Percentiles rank a stretch among this genome's conserved stretches.
phyloP scores from a whole-genome alignment of 2,113 vertebrate species.

The Telmatochromis sp. region DNA sequence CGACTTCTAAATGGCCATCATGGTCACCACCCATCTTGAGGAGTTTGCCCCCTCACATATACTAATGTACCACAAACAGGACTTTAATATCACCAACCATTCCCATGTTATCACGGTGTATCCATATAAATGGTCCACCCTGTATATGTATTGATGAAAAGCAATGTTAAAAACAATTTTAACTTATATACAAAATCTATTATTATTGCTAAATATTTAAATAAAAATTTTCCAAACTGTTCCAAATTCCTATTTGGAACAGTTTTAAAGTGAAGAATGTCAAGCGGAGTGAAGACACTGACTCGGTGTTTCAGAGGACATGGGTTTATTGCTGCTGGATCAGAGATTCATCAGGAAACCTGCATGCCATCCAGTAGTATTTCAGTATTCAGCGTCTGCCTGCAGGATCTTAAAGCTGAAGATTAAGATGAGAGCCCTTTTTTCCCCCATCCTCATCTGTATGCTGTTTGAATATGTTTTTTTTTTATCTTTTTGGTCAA shows the following conservation, averaged over 20 bases:
- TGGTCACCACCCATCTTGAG: background rate
- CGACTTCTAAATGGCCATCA: accelerated
- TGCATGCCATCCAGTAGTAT: background rate
- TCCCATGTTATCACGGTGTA: accelerated
- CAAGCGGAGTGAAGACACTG: background rate
- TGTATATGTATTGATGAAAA: background rate
- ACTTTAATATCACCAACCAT: background rate
- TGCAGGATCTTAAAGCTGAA: background rate
- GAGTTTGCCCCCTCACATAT: background rate
- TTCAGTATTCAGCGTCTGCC: background rate
- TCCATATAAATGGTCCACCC: background rate
- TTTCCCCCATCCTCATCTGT: background rate
- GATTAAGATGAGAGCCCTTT: background rate
- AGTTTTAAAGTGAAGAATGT: background rate
- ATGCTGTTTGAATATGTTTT: background rate
- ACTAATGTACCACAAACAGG: background rate
- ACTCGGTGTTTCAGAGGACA: background rate
- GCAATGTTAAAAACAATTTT: background rate
- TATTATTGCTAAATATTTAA: background rate
- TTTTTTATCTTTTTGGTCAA: background rate
- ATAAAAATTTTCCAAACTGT: background rate
- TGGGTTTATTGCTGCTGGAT: background rate
- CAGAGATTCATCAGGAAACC: background rate
- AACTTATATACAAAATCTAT: background rate
- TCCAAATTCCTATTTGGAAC: background rate